Base-by-base conservation (phyloP, 2,888 invertebrate species). In the Calameuta idolon region DNA sequence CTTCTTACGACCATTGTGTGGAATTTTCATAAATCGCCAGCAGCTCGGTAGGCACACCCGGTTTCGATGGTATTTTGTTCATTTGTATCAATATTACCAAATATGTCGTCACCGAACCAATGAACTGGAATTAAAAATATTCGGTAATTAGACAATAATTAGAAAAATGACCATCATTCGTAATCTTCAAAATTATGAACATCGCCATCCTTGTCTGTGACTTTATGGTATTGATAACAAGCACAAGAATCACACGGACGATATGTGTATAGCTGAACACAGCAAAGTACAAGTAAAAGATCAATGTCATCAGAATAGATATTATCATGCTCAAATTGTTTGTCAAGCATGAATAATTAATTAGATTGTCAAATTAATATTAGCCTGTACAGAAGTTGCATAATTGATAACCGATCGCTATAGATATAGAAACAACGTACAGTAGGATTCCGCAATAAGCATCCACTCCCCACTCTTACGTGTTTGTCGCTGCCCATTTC, bases 21-120 rank as follows among this genome's bases (percentile, higher is more conserved):
- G 55, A 55, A 23, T 55, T 55, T 23, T 23, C 55, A 55, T 55
- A 55, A 55, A 55, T 55, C 23, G 5, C 9, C 23, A 23, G 5
- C 9, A 23, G 9, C 23, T 55, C 55, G 23, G 23, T 55, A 23
- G 23, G 2, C 55, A 9, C 9, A 55, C 15, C 55, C 23, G 55
- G 23, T 9, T 55, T 23, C 1, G 2, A 11, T 71, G 31, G 71
- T 71, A 71, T 12, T 1, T 71, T 3, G 4, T 12, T 34, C 31
- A 71, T 71, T 71, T 71, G 71, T 71, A 71, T 71, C 33, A 71
- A 3, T 71, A 71, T 71, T 31, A 71, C 71, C 33, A 71, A 71
- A 71, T 71, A 71, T 2, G 71, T 71, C 31, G 71, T 71, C 12
- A 71, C 33, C 11, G 71, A 31, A 71, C 71, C 71, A 31, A 71